These are phyloP conservation scores for Neosalanx taihuensis DNA, from an alignment of 2,797 vertebrate species.

Conservation along the genomic window DNA sequence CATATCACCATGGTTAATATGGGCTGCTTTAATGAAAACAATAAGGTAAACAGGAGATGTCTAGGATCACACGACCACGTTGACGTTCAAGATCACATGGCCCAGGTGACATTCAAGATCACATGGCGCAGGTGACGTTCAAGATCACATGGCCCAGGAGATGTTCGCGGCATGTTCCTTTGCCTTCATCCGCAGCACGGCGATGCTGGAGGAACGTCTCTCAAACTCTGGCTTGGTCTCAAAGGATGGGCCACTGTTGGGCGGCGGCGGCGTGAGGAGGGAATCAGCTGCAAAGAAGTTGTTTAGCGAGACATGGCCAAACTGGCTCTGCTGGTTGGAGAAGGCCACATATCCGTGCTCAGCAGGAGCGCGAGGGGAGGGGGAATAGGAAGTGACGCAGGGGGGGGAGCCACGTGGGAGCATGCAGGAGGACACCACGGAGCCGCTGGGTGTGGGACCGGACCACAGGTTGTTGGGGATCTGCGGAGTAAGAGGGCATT, in stretches of 20 bases:
- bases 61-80: not conserved
- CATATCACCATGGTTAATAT: not conserved
- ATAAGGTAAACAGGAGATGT: constrained; percentile 10
- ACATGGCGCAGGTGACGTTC: constrained; percentile 86
- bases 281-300: constrained; percentile 96
- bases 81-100: constrained; percentile 5
- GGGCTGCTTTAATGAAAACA: not conserved
- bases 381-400: constrained; percentile 91
- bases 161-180: constrained; percentile 98
- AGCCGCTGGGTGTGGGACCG: constrained; percentile 75
- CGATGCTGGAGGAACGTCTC: constrained; percentile 95
- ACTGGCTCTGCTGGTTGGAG: constrained; percentile 95
- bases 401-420: constrained; percentile 93
- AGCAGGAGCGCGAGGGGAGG: constrained; percentile 78
- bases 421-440: constrained; percentile 95
- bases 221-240: constrained; percentile 97
- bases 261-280: constrained; percentile 80
- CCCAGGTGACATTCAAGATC: constrained; percentile 50
- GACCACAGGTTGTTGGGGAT: constrained; percentile 98
- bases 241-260: constrained; percentile 87
- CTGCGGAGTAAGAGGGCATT: constrained; percentile 64
- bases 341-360: constrained; percentile 92
- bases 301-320: constrained; percentile 91
- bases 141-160: constrained; percentile 95
- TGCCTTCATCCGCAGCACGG: constrained; percentile 98